Evolutionary conservation across 2,888 invertebrate genomes (phyloP).

Genomic region (Leptogaster cylindrica): DNA sequence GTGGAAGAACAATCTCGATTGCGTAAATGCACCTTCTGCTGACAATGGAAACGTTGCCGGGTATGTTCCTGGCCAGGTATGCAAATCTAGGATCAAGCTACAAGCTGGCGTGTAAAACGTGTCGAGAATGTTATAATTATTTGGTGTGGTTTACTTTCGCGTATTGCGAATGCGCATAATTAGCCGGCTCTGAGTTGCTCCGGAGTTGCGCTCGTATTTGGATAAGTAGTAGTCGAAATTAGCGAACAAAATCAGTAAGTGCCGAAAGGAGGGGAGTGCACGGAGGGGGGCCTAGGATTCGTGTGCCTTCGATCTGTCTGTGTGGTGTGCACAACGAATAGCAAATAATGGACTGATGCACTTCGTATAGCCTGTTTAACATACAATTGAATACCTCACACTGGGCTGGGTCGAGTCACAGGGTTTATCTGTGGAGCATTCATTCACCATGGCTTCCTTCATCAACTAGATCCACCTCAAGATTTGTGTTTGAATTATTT

Average conservation of each 20-base stretch:
- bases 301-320: conserved; percentile 17
- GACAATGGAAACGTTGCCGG: conserved; percentile 6
- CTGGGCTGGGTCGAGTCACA: background rate
- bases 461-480: too few relatives aligned
- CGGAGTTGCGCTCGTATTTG: background rate
- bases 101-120: background rate
- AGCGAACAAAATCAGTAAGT: background rate
- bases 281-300: background rate
- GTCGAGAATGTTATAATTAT: conserved; percentile 29
- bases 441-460: too few relatives aligned
- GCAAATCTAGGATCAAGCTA: background rate
- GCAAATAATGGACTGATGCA: conserved; percentile 1
- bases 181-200: background rate
- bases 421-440: background rate
- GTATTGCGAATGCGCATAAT: conserved; percentile 18
- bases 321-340: too few relatives aligned
- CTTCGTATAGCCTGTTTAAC: conserved; percentile 1
- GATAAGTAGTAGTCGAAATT: background rate
- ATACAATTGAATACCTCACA: conserved; percentile 20
- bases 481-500: conserved; percentile 22
- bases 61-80: conserved; percentile 12
- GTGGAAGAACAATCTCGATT: background rate
- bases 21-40: background rate
- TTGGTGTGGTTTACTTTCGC: conserved; percentile 22
- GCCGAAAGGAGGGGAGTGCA: conserved; percentile 7